phyloP scores from a whole-genome alignment of 2,797 vertebrate genomes.

The Nannoperca australis region DNA sequence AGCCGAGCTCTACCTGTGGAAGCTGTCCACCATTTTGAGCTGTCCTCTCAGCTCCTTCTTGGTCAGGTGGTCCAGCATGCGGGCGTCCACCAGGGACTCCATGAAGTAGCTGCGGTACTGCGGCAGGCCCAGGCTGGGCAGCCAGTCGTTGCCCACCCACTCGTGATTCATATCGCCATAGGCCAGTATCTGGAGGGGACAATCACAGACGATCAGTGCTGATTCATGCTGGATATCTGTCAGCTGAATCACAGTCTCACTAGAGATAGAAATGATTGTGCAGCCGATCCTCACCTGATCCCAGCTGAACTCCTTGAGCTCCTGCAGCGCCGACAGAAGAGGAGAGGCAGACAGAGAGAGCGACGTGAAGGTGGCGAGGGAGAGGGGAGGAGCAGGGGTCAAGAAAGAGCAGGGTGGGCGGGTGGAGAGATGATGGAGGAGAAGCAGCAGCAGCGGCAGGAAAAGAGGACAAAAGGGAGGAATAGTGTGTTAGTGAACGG shows the following conservation, averaged over 20 bases:
- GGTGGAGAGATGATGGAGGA: slow-evolving; percentile 76
- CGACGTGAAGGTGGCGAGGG: slow-evolving; percentile 64
- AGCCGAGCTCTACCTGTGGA: slow-evolving; percentile 88
- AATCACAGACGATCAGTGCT: slow-evolving; percentile 46
- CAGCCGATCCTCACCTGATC: slow-evolving; percentile 89
- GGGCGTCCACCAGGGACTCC: slow-evolving; percentile 95
- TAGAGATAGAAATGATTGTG: slow-evolving; percentile 15
- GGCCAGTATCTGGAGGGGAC: slow-evolving; percentile 88
- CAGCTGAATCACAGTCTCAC: slow-evolving; percentile 57
- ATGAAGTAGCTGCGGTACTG: slow-evolving; percentile 97
- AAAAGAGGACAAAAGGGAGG: slow-evolving; percentile 83
- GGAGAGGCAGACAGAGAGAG: slow-evolving; percentile 57
- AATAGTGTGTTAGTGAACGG: slow-evolving; percentile 88
- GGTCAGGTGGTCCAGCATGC: slow-evolving; percentile 95
- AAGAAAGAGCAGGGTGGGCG: slow-evolving; percentile 67
- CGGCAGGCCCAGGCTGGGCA: slow-evolving; percentile 93
- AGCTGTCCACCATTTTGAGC: slow-evolving; percentile 97
- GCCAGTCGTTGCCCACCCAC: slow-evolving; percentile 96
- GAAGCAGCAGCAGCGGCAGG: slow-evolving; percentile 71
- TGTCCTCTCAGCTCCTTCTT: slow-evolving; percentile 95
- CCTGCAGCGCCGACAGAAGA: slow-evolving; percentile 80
- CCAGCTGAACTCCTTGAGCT: slow-evolving; percentile 97
- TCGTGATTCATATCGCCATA: slow-evolving; percentile 96
- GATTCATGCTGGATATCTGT: slow-evolving; percentile 56
- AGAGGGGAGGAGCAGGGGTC: slow-evolving; percentile 70